These are phyloP conservation scores for Melanophora roralis DNA, from an alignment of 2,888 invertebrate species.

Conservation along the genomic window DNA sequence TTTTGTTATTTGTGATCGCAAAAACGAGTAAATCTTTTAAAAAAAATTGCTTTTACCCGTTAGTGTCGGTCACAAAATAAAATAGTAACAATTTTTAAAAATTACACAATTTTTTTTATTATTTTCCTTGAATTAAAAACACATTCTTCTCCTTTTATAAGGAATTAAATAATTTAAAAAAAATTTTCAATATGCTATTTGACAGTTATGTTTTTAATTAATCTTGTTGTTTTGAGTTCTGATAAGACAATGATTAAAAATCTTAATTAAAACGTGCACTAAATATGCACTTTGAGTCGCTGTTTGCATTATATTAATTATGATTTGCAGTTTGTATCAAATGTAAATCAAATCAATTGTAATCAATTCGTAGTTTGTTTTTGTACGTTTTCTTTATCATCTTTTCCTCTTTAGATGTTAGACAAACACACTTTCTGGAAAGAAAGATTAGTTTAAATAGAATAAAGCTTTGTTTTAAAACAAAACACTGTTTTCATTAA, in stretches of 20 bases:
- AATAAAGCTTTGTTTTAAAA: conserved; percentile 5
- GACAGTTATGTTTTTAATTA: background rate
- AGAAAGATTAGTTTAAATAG: background rate
- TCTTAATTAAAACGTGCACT: conserved; percentile 71
- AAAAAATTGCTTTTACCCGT: conserved; percentile 73
- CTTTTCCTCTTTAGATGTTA: conserved; percentile 2
- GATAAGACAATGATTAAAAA: conserved; percentile 74
- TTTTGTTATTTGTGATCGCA: conserved; percentile 78
- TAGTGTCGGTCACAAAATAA: conserved; percentile 78
- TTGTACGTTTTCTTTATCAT: background rate
- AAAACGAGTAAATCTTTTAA: conserved; percentile 75
- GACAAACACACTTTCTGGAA: background rate
- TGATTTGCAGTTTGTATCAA: conserved; percentile 29
- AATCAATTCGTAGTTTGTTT: conserved; percentile 56
- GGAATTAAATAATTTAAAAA: background rate
- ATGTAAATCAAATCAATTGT: conserved; percentile 47
- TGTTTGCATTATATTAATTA: conserved; percentile 32
- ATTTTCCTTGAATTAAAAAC: background rate
- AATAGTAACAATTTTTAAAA: conserved; percentile 71
- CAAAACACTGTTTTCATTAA: background rate
- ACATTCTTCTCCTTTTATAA: background rate
- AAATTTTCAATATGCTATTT: too few relatives aligned
- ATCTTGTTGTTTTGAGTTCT: conserved; percentile 60
- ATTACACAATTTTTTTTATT: conserved; percentile 1
- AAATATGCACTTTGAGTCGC: conserved; percentile 69